A percentile compares a stretch with the other conserved stretches of the same genome.
Evolutionary conservation across 2,113 vertebrate genomes (phyloP).

Genomic region (Dendropsophus ebraccatus): DNA sequence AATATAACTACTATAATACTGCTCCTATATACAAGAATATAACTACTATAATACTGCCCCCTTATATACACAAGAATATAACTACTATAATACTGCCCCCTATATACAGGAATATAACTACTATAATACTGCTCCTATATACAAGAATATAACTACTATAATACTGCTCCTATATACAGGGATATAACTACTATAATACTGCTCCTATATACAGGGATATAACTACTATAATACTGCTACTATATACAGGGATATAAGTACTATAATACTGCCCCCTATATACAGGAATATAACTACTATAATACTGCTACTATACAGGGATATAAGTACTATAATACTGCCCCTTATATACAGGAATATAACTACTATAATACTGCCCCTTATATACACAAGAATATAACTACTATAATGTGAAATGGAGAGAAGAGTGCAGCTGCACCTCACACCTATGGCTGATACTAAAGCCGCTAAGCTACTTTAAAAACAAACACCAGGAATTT

Average conservation of each 20-base stretch:
- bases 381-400: too few species aligned
- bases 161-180: neutral
- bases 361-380: neutral
- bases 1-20: slow-evolving; percentile 28
- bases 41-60: slow-evolving; percentile 8
- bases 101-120: slow-evolving; percentile 18
- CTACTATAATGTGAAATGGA: too few species aligned
- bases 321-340: too few species aligned
- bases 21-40: slow-evolving; percentile 5
- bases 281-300: neutral
- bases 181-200: neutral
- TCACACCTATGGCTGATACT: too few species aligned
- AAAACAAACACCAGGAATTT: too few species aligned
- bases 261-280: neutral
- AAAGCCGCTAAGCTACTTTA: too few species aligned
- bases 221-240: slow-evolving; percentile 11
- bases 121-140: slow-evolving; percentile 3
- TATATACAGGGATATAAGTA: neutral
- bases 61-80: slow-evolving; percentile 10
- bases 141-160: slow-evolving; percentile 11
- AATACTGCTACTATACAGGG: neutral
- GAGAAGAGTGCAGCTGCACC: too few species aligned
- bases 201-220: slow-evolving; percentile 5
- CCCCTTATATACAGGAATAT: neutral
- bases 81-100: slow-evolving; percentile 8